phyloP scores from a whole-genome alignment of 2,797 vertebrate species.

The Alosa sapidissima region DNA sequence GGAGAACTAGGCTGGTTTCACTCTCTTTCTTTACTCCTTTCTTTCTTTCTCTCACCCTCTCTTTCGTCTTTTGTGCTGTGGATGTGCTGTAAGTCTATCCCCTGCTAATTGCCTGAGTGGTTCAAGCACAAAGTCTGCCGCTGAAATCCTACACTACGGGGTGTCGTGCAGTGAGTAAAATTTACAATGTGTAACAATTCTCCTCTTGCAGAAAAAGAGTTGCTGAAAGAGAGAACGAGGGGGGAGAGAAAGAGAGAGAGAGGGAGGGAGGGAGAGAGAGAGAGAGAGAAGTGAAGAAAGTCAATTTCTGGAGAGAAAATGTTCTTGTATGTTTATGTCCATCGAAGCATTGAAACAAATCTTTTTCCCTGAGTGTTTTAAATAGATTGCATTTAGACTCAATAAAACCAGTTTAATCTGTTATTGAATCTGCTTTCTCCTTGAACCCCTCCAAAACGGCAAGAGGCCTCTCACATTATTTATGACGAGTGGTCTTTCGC shows the following conservation, averaged over 20 bases:
- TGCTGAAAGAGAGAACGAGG: conserved; percentile 44
- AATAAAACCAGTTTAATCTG: conserved; percentile 4
- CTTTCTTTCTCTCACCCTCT: conserved; percentile 56
- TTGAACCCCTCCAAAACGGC: not conserved
- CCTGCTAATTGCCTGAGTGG: conserved; percentile 74
- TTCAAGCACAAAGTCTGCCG: conserved; percentile 75
- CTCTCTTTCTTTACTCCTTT: conserved; percentile 54
- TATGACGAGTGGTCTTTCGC: conserved; percentile 10
- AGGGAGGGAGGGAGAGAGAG: conserved; percentile 25
- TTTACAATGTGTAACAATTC: conserved; percentile 75
- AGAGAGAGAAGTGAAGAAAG: not conserved
- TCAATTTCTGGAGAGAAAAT: not conserved
- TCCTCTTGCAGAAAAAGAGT: conserved; percentile 51
- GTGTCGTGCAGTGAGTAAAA: conserved; percentile 68
- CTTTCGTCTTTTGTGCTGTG: conserved; percentile 64
- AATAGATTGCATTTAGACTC: not conserved
- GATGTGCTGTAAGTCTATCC: conserved; percentile 76
- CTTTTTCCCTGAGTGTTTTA: not conserved
- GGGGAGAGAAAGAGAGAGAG: conserved; percentile 33
- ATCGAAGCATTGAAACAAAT: not conserved
- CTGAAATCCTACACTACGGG: conserved; percentile 69
- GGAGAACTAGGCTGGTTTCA: conserved; percentile 55
- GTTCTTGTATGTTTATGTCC: conserved; percentile 12
- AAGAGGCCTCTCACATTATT: conserved; percentile 20
- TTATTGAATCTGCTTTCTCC: conserved; percentile 16